These are phyloP conservation scores for Oryzaephilus surinamensis DNA, from an alignment of 1,140 invertebrate species.

Conservation along the genomic window DNA sequence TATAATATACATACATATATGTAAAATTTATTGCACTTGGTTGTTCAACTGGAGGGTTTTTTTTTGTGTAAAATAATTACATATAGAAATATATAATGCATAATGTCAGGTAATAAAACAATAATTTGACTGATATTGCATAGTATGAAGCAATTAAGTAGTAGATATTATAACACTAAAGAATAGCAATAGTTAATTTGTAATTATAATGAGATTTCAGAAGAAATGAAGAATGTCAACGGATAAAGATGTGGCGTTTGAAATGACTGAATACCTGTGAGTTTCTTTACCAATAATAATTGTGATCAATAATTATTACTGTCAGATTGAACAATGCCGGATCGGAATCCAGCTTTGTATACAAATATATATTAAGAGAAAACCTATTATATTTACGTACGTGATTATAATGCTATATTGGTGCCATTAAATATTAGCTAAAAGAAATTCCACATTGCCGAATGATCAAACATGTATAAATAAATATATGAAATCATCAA, in stretches of 20 bases:
- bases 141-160: too few relatives aligned
- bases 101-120: too few relatives aligned
- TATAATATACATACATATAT: too few relatives aligned
- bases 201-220: conserved; percentile 17
- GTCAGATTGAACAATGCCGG: conserved; percentile 22
- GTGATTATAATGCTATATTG: conserved; percentile 10
- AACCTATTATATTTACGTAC: conserved; percentile 14
- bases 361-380: conserved; percentile 16
- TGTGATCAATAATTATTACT: conserved; percentile 27
- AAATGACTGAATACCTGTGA: conserved; percentile 18
- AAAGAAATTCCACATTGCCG: too few relatives aligned
- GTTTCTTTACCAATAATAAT: conserved; percentile 23
- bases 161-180: conserved; percentile 9
- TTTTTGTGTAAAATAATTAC: too few relatives aligned
- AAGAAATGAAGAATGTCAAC: conserved; percentile 17
- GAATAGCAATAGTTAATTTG: conserved; percentile 9
- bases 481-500: too few relatives aligned
- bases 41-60: too few relatives aligned
- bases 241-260: conserved; percentile 18
- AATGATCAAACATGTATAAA: too few relatives aligned
- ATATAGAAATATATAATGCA: too few relatives aligned
- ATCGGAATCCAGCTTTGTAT: conserved; percentile 20
- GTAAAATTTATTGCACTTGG: too few relatives aligned
- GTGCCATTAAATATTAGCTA: too few relatives aligned
- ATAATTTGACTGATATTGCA: too few relatives aligned